These are phyloP conservation scores for Tamias sibiricus DNA, from an alignment of 2,113 vertebrate species.

Conservation along the genomic window DNA sequence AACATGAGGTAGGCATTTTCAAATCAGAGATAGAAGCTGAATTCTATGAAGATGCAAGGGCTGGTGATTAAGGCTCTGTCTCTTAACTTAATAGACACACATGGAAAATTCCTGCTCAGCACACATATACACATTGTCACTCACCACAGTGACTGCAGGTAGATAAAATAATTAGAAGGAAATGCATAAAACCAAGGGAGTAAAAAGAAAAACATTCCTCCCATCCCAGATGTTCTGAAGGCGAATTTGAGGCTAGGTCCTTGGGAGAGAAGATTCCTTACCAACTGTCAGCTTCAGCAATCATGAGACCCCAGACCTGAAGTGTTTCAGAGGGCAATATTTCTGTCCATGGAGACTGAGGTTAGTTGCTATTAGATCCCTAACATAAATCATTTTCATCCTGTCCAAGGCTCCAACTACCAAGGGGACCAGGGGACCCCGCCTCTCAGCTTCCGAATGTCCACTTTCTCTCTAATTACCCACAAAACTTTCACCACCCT, in stretches of 20 bases:
- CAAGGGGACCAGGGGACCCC: background rate
- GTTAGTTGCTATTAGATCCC: background rate
- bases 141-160: conserved; percentile 18
- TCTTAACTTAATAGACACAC: background rate
- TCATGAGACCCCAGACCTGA: background rate
- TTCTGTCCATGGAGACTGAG: conserved; percentile 34
- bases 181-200: background rate
- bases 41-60: background rate
- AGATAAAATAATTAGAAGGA: conserved; percentile 42
- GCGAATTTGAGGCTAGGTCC: conserved; percentile 13
- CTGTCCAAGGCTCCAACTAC: background rate
- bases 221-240: background rate
- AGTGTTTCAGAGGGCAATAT: background rate
- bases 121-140: background rate
- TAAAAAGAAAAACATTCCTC: background rate
- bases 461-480: background rate
- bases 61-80: background rate
- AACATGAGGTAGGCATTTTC: background rate
- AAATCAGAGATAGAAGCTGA: background rate
- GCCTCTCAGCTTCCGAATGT: background rate
- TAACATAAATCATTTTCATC: conserved; percentile 39
- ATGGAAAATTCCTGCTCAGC: conserved; percentile 10
- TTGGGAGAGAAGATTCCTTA: conserved; percentile 22
- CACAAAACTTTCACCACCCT: background rate
- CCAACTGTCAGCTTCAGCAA: conserved; percentile 40